A percentile compares a stretch with the other conserved stretches of the same genome.
Evolutionary conservation across 2,888 invertebrate genomes (phyloP).

Genomic region (Ommatoiulus sabulosus): DNA sequence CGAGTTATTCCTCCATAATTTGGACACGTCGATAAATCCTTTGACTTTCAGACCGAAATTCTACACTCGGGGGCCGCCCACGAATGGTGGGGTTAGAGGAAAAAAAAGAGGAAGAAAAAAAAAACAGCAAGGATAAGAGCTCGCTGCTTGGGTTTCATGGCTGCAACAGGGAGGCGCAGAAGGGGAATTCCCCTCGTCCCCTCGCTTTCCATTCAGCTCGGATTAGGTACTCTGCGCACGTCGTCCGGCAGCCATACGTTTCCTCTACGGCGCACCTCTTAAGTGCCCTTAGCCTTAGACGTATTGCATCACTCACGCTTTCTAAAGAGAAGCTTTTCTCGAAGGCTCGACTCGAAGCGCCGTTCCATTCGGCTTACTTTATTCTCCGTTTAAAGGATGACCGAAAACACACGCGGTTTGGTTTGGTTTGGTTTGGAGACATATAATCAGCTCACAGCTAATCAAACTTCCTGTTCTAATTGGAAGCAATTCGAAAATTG

Average conservation of each 20-base stretch:
- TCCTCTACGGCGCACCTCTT: background rate
- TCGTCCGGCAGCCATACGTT: background rate
- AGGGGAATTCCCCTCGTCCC: background rate
- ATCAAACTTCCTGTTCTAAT: no score
- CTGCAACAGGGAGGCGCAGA: background rate
- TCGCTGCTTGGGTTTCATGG: background rate
- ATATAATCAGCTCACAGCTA: no score
- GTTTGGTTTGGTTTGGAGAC: no score
- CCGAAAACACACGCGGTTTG: no score
- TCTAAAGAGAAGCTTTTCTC: conserved; percentile 7
- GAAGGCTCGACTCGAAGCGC: background rate
- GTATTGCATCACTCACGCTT: background rate
- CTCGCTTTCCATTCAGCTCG: background rate
- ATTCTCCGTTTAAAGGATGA: background rate
- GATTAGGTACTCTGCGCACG: background rate
- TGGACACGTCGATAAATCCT: background rate
- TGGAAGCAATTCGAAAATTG: no score
- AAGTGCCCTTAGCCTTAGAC: background rate
- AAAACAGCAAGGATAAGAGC: background rate
- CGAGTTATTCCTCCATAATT: background rate
- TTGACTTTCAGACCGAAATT: background rate
- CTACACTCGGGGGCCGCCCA: background rate
- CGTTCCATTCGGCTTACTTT: background rate
- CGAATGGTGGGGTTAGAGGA: background rate
- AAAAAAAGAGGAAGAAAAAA: background rate